phyloP scores from a whole-genome alignment of 2,797 vertebrate species.

The Potorous gilbertii region DNA sequence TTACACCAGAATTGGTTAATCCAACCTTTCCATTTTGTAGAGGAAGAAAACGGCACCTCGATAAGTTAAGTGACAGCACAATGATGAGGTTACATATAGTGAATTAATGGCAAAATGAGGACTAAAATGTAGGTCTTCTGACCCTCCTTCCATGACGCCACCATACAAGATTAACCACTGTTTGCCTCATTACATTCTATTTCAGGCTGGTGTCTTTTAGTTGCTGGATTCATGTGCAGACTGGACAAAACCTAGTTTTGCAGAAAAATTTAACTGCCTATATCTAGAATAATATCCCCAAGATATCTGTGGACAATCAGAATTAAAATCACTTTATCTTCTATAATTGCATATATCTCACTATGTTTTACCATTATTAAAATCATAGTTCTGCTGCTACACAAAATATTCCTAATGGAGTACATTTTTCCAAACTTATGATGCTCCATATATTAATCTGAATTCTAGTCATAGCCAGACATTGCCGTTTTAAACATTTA shows the following conservation, averaged over 20 bases:
- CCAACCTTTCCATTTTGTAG: background rate
- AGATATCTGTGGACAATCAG: conserved; percentile 22
- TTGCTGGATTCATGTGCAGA: conserved; percentile 30
- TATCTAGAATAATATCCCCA: conserved; percentile 52
- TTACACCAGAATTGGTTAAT: background rate
- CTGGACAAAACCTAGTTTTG: conserved; percentile 43
- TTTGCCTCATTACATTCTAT: background rate
- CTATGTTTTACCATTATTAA: conserved; percentile 53
- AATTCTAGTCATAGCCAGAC: conserved; percentile 65
- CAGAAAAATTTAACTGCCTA: conserved; percentile 25
- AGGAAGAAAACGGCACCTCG: background rate
- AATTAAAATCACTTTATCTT: conserved; percentile 42
- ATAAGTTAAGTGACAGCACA: background rate
- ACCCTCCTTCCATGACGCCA: background rate
- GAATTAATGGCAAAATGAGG: background rate
- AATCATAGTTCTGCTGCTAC: conserved; percentile 61
- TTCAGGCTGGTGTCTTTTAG: conserved; percentile 16
- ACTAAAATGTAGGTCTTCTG: background rate
- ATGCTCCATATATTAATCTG: conserved; percentile 58
- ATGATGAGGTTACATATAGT: background rate
- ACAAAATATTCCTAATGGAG: conserved; percentile 54
- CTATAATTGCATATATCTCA: conserved; percentile 42
- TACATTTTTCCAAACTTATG: conserved; percentile 56
- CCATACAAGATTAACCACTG: background rate
- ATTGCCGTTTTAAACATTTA: conserved; percentile 64